Evolutionary conservation across 2,113 vertebrate species (phyloP), one percentile per base, ranked within the genome.

Genomic region (Solea solea): DNA sequence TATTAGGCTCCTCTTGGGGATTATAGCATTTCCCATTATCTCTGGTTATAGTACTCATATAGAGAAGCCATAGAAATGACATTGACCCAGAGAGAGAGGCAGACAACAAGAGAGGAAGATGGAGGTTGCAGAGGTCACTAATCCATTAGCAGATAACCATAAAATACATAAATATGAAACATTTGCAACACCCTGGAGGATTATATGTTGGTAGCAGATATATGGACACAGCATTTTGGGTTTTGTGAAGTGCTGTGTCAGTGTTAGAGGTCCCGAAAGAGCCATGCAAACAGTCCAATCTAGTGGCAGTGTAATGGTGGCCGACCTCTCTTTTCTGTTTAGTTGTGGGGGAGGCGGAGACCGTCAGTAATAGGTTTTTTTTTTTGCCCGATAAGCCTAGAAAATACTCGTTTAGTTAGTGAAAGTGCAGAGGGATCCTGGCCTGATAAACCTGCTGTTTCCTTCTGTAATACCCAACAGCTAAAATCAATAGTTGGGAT

Each of bases 401-500:
- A 92, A 93, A 97, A 96, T 95, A 95, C 95, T 95, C 91, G 87
- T 95, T 96, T 96, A 95, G 94, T 95, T 96, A 95, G 93, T 93
- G 93, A 95, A 95, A 96, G 95, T 95, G 93, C 90, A 85, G 87
- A 92, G 94, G 94, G 94, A 93, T 95, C 94, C 95, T 95, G 95
- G 95, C 94, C 94, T 94, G 95, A 96, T 98, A 96, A 97, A 95
- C 92, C 92, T 92, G 87, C 92, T 94, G 94, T 96, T 93, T 94
- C 92, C 95, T 94, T 95, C 93, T 95, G 92, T 97, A 95, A 96
- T 97, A 96, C 95, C 95, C 95, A 94, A 95, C 96, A 96, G 96
- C 92, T 91, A 96, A 97, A 97, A 96, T 98, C 96, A 97, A 96
- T 98, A 95, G 94, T 90, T 93, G 87, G 95, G 96, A 96, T 97